Evolutionary conservation across 2,113 vertebrate genomes (phyloP).

Genomic region (human): DNA sequence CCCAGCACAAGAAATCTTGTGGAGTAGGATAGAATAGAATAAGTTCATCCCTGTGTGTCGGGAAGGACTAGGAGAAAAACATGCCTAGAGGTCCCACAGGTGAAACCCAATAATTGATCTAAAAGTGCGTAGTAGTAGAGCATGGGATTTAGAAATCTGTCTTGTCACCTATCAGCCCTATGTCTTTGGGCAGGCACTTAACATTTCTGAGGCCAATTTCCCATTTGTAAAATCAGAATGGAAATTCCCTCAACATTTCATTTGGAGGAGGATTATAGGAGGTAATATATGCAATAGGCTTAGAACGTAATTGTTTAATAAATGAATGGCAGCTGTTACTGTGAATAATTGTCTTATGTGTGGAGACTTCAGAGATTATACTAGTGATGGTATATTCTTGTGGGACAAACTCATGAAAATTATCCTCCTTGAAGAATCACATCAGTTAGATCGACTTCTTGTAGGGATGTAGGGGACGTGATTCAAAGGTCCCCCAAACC

Average conservation of each 20-base stretch:
- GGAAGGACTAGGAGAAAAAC: slow-evolving; percentile 25
- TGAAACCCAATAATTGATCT: background rate
- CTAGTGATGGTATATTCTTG: slow-evolving; percentile 2
- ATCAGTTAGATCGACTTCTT: slow-evolving; percentile 4
- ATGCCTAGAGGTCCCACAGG: background rate
- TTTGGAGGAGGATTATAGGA: slow-evolving; percentile 12
- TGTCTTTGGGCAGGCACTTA: background rate
- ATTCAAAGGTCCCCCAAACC: background rate
- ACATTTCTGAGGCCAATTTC: slow-evolving; percentile 7
- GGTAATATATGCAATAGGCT: background rate
- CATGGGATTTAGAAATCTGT: slow-evolving; percentile 7
- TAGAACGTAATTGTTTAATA: background rate
- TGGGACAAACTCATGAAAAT: background rate
- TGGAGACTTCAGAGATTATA: background rate
- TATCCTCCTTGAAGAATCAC: background rate
- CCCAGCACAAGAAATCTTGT: background rate
- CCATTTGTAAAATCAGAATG: background rate
- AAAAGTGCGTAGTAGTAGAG: background rate
- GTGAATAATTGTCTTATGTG: background rate
- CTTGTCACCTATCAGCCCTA: background rate
- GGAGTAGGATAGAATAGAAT: background rate
- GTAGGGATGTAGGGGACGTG: background rate
- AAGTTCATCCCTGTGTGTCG: background rate
- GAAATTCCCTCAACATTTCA: background rate
- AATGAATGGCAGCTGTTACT: background rate